Percentiles rank a stretch among this genome's conserved stretches.
These are phyloP conservation scores for Syritta pipiens DNA, from an alignment of 2,888 invertebrate species.

Conservation along the genomic window DNA sequence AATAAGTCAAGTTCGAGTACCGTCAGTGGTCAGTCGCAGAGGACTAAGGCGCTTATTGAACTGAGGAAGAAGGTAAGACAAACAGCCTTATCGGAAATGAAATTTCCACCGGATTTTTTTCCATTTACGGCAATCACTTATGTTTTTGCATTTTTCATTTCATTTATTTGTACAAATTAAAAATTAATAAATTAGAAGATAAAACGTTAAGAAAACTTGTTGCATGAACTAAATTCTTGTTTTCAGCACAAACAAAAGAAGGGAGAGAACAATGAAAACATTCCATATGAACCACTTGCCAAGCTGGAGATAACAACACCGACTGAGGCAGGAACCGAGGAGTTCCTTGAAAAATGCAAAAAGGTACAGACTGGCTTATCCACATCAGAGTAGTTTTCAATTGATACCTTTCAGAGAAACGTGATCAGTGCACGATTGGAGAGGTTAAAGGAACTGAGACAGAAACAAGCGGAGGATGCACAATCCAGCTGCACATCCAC, in stretches of 20 bases:
- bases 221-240: background rate
- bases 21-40: conserved; percentile 1
- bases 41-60: conserved; percentile 59
- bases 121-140: no score
- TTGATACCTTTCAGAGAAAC: conserved; percentile 30
- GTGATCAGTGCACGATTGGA: background rate
- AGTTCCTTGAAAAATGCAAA: conserved; percentile 48
- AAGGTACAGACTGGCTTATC: conserved; percentile 7
- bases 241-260: conserved; percentile 4
- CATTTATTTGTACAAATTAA: no score
- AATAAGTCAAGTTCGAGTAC: conserved; percentile 6
- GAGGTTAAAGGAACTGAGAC: conserved; percentile 5
- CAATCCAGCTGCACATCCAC: background rate
- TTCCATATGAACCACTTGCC: background rate
- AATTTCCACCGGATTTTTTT: no score
- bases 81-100: no score
- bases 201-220: background rate
- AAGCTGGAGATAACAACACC: background rate
- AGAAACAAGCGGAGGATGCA: background rate
- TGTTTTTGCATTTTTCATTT: no score
- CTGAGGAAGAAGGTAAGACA: conserved; percentile 68
- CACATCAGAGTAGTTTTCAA: background rate
- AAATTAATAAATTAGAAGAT: no score
- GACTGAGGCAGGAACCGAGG: conserved; percentile 29
- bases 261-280: background rate